Percentiles rank a stretch among this genome's conserved stretches.
Evolutionary conservation across 2,113 vertebrate species (phyloP).

Genomic region (Ailuropoda melanoleuca): DNA sequence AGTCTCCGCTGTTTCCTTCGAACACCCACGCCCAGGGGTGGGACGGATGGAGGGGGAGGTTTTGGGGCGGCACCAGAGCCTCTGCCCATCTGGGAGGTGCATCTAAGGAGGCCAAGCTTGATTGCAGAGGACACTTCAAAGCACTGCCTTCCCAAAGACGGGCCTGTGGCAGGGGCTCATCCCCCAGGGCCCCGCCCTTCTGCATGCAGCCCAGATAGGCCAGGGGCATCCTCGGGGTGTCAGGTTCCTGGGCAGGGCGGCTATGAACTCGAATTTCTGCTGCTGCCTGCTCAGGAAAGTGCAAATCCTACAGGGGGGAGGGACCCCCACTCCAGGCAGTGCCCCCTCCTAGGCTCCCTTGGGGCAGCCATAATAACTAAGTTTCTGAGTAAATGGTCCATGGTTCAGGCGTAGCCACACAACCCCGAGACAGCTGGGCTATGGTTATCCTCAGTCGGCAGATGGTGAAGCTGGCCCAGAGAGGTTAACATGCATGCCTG

Average conservation of each 20-base stretch:
- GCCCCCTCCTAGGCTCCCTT: not conserved
- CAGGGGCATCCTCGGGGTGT: not conserved
- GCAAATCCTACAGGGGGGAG: not conserved
- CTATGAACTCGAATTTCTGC: not conserved
- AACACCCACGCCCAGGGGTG: not conserved
- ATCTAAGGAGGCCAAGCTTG: rapidly evolving
- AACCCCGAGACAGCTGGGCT: rapidly evolving
- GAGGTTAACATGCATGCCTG: not conserved
- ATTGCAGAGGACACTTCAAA: not conserved
- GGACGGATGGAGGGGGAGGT: not conserved
- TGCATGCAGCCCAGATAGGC: too few species aligned
- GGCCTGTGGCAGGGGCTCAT: rapidly evolving
- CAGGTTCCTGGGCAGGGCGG: not conserved
- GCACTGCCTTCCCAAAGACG: not conserved
- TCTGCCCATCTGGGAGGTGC: not conserved
- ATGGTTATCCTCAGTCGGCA: not conserved
- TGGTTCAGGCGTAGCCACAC: rapidly evolving
- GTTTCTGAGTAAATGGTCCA: not conserved
- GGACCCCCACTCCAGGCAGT: not conserved
- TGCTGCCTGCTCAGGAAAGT: not conserved
- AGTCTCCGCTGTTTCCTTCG: not conserved
- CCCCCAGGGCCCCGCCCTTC: not conserved
- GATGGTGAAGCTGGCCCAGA: not conserved
- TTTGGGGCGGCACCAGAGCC: not conserved
- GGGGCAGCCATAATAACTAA: not conserved